Evolutionary conservation across 2,113 vertebrate genomes (phyloP).

Genomic region (Trinectes maculatus): DNA sequence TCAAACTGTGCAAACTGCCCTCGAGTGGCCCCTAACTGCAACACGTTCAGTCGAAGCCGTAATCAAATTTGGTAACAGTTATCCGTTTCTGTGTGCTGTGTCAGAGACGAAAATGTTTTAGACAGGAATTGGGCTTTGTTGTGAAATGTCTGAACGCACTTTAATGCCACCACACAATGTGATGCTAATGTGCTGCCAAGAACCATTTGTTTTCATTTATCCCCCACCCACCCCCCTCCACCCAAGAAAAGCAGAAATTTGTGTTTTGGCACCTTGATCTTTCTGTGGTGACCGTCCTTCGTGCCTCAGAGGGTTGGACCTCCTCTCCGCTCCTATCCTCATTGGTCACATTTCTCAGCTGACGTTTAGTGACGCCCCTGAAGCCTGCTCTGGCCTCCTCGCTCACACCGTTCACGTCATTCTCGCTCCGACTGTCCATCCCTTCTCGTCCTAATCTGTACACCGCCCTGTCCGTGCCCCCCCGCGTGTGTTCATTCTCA

Average conservation of each 20-base stretch:
- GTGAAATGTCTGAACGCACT: constrained; percentile 3
- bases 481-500: constrained; percentile 38
- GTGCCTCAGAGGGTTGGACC: constrained; percentile 39
- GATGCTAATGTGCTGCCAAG: background rate
- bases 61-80: constrained; percentile 18
- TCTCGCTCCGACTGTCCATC: constrained; percentile 32
- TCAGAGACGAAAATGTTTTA: constrained; percentile 21
- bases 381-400: constrained; percentile 45
- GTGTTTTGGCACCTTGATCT: constrained; percentile 77
- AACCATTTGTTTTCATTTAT: background rate
- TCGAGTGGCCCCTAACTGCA: constrained; percentile 4
- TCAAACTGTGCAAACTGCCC: constrained; percentile 11
- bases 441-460: constrained; percentile 34
- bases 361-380: constrained; percentile 63
- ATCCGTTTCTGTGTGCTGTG: background rate
- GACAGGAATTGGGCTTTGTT: background rate
- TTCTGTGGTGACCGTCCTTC: constrained; percentile 53
- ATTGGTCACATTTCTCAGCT: constrained; percentile 71
- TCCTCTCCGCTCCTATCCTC: constrained; percentile 61
- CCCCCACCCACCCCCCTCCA: background rate
- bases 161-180: background rate
- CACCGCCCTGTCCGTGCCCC: constrained; percentile 50
- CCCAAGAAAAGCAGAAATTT: rapidly evolving
- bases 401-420: constrained; percentile 24
- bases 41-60: constrained; percentile 26